phyloP scores from a whole-genome alignment of 2,113 vertebrate genomes.

The Cromileptes altivelis region DNA sequence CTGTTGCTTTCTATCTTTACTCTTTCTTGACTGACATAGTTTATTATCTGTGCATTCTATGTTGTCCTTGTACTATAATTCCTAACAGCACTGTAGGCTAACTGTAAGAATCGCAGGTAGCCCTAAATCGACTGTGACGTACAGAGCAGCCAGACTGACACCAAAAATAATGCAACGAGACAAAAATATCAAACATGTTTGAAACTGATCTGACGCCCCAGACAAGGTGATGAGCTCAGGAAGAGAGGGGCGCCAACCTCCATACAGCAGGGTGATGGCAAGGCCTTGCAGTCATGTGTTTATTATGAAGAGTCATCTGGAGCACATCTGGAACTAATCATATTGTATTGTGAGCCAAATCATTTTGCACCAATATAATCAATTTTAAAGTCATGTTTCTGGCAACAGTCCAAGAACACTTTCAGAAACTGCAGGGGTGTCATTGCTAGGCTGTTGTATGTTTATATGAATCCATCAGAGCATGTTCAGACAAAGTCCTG shows the following conservation, averaged over 20 bases:
- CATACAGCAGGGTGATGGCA: slow-evolving; percentile 10
- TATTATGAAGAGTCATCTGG: slow-evolving; percentile 36
- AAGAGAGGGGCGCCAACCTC: slow-evolving; percentile 25
- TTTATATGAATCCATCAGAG: slow-evolving; percentile 39
- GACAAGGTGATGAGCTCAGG: slow-evolving; percentile 24
- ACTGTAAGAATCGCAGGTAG: neutral
- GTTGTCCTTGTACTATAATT: neutral
- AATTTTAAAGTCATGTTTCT: neutral
- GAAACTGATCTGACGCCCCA: slow-evolving; percentile 17
- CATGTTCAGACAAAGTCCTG: slow-evolving; percentile 17
- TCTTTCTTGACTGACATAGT: neutral
- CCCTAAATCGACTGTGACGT: neutral
- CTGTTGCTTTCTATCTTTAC: neutral
- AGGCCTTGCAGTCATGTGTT: slow-evolving; percentile 21
- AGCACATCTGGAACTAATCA: slow-evolving; percentile 50
- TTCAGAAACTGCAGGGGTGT: neutral
- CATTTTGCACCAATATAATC: neutral
- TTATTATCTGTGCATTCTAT: neutral
- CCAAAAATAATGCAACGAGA: neutral
- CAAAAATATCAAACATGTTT: slow-evolving; percentile 12
- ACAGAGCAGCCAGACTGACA: neutral
- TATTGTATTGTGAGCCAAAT: neutral
- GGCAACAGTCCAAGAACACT: neutral
- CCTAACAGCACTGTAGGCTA: neutral
- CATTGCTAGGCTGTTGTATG: neutral